These are phyloP conservation scores for Melikaiella ostensackeni DNA, from an alignment of 2,888 invertebrate species.

Conservation along the genomic window DNA sequence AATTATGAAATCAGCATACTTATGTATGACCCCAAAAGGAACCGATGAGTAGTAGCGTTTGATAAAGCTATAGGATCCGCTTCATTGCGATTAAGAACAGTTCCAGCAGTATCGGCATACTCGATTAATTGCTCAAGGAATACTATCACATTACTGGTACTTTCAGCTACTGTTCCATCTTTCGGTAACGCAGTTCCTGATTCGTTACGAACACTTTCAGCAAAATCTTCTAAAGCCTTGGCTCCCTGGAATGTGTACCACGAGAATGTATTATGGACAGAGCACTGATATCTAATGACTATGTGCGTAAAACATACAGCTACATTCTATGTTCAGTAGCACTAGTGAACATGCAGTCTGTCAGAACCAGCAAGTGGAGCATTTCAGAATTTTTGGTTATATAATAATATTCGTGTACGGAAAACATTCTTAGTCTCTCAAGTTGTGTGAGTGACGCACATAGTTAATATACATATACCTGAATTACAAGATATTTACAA, in stretches of 20 bases:
- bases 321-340: no score
- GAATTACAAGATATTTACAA: no score
- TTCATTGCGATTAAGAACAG: constrained; percentile 79
- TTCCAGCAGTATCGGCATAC: constrained; percentile 87
- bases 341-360: no score
- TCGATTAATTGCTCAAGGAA: constrained; percentile 92
- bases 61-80: constrained; percentile 80
- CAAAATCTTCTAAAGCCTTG: constrained; percentile 94
- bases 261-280: background rate
- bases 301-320: no score
- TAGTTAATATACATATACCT: no score
- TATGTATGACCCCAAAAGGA: constrained; percentile 88
- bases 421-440: no score
- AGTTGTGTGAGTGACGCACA: no score
- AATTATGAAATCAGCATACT: constrained; percentile 79
- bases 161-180: constrained; percentile 98
- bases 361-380: no score
- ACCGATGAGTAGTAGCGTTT: constrained; percentile 81
- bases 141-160: constrained; percentile 95
- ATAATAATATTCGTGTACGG: no score
- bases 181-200: constrained; percentile 90
- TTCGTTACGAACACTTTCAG: constrained; percentile 90
- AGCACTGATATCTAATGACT: background rate
- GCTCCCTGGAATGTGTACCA: constrained; percentile 82
- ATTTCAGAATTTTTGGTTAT: no score